A percentile compares a stretch with the other conserved stretches of the same genome.
phyloP scores from a whole-genome alignment of 92 coral and sea anemone genomes.

The Epizoanthus scotinus region DNA sequence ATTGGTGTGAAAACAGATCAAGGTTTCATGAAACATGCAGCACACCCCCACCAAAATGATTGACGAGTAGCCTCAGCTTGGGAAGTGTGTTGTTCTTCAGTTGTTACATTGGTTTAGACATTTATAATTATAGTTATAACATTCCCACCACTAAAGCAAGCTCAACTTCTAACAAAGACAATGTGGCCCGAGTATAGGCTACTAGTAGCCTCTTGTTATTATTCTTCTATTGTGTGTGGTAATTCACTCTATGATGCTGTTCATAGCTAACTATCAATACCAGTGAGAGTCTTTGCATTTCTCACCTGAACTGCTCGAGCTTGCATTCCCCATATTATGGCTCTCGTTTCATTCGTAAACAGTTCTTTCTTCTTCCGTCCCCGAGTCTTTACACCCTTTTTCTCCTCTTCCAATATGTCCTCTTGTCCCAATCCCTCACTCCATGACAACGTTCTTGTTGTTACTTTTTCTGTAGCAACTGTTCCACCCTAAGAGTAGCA shows the following conservation, averaged over 20 bases:
- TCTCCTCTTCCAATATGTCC: slow-evolving; percentile 35
- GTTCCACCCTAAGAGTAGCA: slow-evolving; percentile 33
- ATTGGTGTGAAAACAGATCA: too few species aligned
- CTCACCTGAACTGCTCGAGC: slow-evolving; percentile 94
- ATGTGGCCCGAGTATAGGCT: too few species aligned
- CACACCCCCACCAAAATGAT: too few species aligned
- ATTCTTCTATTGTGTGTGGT: too few species aligned
- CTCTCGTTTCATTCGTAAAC: slow-evolving; percentile 78
- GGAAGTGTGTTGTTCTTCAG: too few species aligned
- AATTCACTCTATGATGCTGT: not conserved
- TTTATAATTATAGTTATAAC: too few species aligned
- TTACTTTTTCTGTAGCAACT: slow-evolving; percentile 35
- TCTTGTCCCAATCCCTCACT: slow-evolving; percentile 28
- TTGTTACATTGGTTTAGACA: too few species aligned
- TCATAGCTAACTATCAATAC: not conserved
- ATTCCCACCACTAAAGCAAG: too few species aligned
- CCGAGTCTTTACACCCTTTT: not conserved
- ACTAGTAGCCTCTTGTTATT: too few species aligned
- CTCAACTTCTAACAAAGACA: too few species aligned
- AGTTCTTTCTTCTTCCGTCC: slow-evolving; percentile 46
- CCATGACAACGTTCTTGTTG: slow-evolving; percentile 44
- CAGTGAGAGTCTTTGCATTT: not conserved
- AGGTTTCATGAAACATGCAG: too few species aligned
- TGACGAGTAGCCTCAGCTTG: too few species aligned
- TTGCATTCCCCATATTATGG: slow-evolving; percentile 97